Conservation (phyloP, 2,888 invertebrate genomes). For the Leptura quadrifasciata region DNA sequence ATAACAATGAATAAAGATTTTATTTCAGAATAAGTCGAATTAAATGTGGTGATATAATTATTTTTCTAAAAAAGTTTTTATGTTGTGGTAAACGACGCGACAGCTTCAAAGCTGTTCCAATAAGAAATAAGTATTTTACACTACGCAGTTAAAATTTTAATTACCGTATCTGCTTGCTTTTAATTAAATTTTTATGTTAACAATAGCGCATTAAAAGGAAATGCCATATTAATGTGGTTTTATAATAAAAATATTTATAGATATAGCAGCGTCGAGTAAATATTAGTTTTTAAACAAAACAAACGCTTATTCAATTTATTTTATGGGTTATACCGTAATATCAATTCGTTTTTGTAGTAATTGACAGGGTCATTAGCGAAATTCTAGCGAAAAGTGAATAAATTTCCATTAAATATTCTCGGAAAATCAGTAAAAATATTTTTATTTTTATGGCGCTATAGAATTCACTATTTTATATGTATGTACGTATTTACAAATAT, state of each 20-base stretch:
- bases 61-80: neutral
- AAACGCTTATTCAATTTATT: constrained; percentile 10
- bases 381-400: neutral
- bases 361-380: constrained; percentile 6
- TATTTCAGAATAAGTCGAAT: neutral
- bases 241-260: constrained; percentile 20
- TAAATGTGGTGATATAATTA: neutral
- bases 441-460: neutral
- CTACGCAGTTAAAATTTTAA: constrained; percentile 14
- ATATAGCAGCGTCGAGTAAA: constrained; percentile 1
- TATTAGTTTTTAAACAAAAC: constrained; percentile 19
- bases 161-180: constrained; percentile 9
- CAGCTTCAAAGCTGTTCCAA: neutral
- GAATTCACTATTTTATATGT: neutral
- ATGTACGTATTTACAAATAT: too few relatives aligned
- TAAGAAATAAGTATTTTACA: constrained; percentile 9
- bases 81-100: neutral
- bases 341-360: constrained; percentile 8
- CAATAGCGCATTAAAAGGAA: constrained; percentile 23
- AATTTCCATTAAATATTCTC: constrained; percentile 6
- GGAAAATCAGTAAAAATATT: neutral
- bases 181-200: constrained; percentile 23
- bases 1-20: too few relatives aligned
- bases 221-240: neutral
- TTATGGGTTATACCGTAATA: constrained; percentile 3